Evolutionary conservation across 2,797 vertebrate genomes (phyloP), one percentile per base, ranked within the genome.

Genomic region (Sebastes nivosus): DNA sequence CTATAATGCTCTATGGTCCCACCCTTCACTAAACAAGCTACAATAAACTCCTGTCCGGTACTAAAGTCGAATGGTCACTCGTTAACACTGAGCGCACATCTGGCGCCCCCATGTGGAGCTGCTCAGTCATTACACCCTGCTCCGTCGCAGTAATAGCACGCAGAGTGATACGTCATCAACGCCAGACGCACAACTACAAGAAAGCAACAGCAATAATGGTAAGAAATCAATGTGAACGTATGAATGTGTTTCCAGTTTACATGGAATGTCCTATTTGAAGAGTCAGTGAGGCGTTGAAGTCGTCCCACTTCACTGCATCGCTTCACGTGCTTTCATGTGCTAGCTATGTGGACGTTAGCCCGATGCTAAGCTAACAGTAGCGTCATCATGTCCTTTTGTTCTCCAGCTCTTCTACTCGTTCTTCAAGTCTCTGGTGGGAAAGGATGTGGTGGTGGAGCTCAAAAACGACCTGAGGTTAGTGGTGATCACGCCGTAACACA

Each of bases 391-490:
- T 81, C 46, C 36, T 42, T 87, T 2, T 91, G 59, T 72, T 82
- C 42, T 66, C 2, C 93, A 99, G 98, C 96, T 99, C 54, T 99
- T 98, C 95, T 98, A 99, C 89, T 99, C 98, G 25, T 99, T 99
- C 87, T 99, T 99, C 93, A 98, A 99, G 89, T 98, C 98, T 8
- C 91, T 99, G 84, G 98, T 99, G 91, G 98, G 98, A 67, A 99
- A 99, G 88, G 98, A 99, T 57, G 98, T 99, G 69, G 98, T 99
- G 58, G 98, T 99, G 91, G 98, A 99, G 90, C 95, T 99, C n/a
- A 98, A 99, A 89, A 99, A 99, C 87, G 98, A 99, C 91, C 75
- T 99, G 79, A 98, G 98, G 98, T 98, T 58, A 69, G 92, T 25
- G 6, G 58, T 6, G 11, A 3, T 12, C 1, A 22, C 8, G 3